phyloP scores from a whole-genome alignment of 2,797 vertebrate species.

The Sebastes trivittatus region DNA sequence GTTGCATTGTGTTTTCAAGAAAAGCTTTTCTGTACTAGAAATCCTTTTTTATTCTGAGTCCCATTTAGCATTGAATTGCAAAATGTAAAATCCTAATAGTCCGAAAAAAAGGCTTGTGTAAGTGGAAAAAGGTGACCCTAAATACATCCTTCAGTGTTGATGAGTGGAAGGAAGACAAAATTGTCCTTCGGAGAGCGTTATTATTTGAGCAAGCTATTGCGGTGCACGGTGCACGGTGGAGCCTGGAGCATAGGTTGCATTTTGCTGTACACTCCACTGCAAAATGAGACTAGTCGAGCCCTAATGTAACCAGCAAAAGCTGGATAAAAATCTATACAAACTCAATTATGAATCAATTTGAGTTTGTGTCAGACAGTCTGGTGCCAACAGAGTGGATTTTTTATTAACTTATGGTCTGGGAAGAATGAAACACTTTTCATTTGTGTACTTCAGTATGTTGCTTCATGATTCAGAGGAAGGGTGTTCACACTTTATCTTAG shows the following conservation, averaged over 20 bases:
- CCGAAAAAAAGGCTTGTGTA: conserved; percentile 40
- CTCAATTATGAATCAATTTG: conserved; percentile 90
- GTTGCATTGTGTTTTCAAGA: not conserved
- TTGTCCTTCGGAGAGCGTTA: conserved; percentile 77
- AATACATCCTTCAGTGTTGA: conserved; percentile 67
- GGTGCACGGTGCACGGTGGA: conserved; percentile 72
- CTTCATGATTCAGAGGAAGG: conserved; percentile 81
- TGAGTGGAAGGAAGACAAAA: conserved; percentile 64
- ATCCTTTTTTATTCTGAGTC: conserved; percentile 19
- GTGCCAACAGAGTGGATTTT: conserved; percentile 90
- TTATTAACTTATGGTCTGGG: conserved; percentile 89
- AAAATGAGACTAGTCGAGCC: conserved; percentile 87
- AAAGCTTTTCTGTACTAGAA: conserved; percentile 34
- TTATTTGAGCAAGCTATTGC: conserved; percentile 79
- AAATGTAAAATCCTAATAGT: conserved; percentile 48
- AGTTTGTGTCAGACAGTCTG: conserved; percentile 90
- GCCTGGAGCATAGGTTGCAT: conserved; percentile 77
- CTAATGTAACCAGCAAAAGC: conserved; percentile 89
- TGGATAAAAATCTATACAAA: conserved; percentile 89
- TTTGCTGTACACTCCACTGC: conserved; percentile 83
- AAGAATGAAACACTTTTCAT: conserved; percentile 88
- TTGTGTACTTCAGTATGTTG: conserved; percentile 88
- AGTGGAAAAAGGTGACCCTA: conserved; percentile 66
- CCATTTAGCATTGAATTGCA: conserved; percentile 43
- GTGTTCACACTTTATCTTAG: conserved; percentile 80